These are phyloP conservation scores for Melanotaenia trifasciata DNA, from an alignment of 2,797 vertebrate genomes.

Conservation along the genomic window DNA sequence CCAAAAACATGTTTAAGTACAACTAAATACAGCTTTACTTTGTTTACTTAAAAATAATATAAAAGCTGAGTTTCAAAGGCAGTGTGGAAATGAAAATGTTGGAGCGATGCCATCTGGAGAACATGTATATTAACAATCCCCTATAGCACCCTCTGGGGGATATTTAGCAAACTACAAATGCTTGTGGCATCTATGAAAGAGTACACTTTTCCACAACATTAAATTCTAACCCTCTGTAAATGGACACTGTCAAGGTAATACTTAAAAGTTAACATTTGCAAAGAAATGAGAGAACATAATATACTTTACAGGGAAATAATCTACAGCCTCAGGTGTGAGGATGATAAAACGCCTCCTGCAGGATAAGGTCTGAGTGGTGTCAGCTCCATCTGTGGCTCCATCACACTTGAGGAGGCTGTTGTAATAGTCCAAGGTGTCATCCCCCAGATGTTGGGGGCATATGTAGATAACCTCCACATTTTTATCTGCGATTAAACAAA, in stretches of 20 bases:
- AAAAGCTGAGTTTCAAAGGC: slow-evolving; percentile 49
- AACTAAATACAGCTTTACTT: slow-evolving; percentile 39
- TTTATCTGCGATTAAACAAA: slow-evolving; percentile 82
- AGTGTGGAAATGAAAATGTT: slow-evolving; percentile 43
- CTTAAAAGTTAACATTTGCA: not conserved
- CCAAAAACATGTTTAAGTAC: slow-evolving; percentile 34
- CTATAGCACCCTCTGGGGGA: slow-evolving; percentile 81
- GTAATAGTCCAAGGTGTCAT: slow-evolving; percentile 89
- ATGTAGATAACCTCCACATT: slow-evolving; percentile 93
- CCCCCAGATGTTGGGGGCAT: slow-evolving; percentile 84
- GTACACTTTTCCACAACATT: not conserved
- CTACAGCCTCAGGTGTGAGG: slow-evolving; percentile 91
- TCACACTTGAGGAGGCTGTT: slow-evolving; percentile 86
- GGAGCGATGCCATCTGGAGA: slow-evolving; percentile 20
- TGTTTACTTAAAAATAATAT: slow-evolving; percentile 56
- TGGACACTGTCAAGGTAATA: not conserved
- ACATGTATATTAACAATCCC: slow-evolving; percentile 39
- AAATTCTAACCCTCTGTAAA: slow-evolving; percentile 5
- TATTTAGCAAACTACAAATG: slow-evolving; percentile 55
- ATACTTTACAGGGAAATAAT: slow-evolving; percentile 89
- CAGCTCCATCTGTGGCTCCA: slow-evolving; percentile 76
- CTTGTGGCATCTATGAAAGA: slow-evolving; percentile 1
- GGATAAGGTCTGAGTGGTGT: slow-evolving; percentile 77
- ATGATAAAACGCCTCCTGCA: slow-evolving; percentile 86
- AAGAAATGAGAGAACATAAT: slow-evolving; percentile 22